phyloP scores from a whole-genome alignment of 2,113 vertebrate species.

The Nibea albiflora region DNA sequence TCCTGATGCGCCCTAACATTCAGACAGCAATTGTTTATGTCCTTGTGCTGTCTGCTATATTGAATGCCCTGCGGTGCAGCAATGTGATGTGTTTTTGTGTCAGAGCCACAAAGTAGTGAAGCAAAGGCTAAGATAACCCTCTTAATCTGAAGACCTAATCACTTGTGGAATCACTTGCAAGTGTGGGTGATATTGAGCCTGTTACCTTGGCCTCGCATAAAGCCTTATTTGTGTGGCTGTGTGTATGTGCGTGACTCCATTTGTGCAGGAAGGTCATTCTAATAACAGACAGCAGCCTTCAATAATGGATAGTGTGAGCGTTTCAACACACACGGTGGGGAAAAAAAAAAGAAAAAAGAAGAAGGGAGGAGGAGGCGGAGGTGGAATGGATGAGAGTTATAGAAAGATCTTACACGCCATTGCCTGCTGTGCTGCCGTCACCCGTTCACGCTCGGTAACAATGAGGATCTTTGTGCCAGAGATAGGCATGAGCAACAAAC shows the following conservation, averaged over 20 bases:
- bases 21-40: background rate
- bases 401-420: constrained; percentile 54
- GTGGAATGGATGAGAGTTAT: constrained; percentile 33
- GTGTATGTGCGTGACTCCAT: background rate
- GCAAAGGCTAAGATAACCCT: background rate
- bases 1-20: background rate
- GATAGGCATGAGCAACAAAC: constrained; percentile 24
- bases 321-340: constrained; percentile 13
- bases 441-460: constrained; percentile 48
- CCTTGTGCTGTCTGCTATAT: background rate
- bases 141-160: background rate
- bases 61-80: background rate
- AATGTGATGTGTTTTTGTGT: background rate
- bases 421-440: constrained; percentile 48
- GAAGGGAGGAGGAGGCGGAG: constrained; percentile 1
- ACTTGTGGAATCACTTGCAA: background rate
- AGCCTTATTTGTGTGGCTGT: background rate
- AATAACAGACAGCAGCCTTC: constrained; percentile 14
- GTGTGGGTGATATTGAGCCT: background rate
- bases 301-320: constrained; percentile 24
- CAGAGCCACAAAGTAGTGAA: background rate
- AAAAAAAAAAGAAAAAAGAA: background rate
- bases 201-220: background rate
- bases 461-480: constrained; percentile 54
- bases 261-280: constrained; percentile 28